Evolutionary conservation across 2,797 vertebrate species (phyloP), one percentile per base, ranked within the genome.

Genomic region (Sebastes kiyomatsui): DNA sequence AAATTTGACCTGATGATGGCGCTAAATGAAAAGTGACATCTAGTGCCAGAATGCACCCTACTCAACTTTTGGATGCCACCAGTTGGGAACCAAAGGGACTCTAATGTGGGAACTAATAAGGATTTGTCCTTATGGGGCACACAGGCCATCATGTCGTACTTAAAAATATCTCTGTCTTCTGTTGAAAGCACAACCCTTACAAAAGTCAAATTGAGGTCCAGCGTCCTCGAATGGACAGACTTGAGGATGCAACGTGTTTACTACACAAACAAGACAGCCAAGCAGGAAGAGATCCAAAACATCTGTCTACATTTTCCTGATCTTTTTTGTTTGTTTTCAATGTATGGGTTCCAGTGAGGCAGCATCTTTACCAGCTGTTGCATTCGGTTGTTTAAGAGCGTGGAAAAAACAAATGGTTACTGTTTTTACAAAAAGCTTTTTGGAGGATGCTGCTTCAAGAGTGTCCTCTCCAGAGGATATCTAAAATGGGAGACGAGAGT

Each of bases 381-480:
- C 10, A 13, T 20, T 22, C 7, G 35, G 4, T 32, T 4, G 11
- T 83, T 76, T 5, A 54, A 74, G 42, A 69, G 38, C 23, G 72
- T 2, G 0, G 49, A 79, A 72, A 42, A 72, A 77, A 73, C n/a
- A 62, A 70, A 72, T 27, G 12, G 25, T 18, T 52, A 1, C n/a
- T 33, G 58, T 72, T 81, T 78, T 78, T 8, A 23, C 54, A 42
- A 60, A 67, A 60, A 32, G 70, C 71, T 64, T 35, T 76, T 28
- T 76, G 62, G 56, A 89, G 86, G 87, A 86, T 79, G 81, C 79
- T 77, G 66, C 83, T 81, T 85, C 65, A 71, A 78, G 20, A 20
- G 0, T 23, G 77, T 85, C 75, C 66, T 84, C 67, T 83, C 60
- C 67, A 80, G 71, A 85, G 86, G 79, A 88, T 77, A 62, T 85